These are phyloP conservation scores for Tetropium fuscum DNA, from an alignment of 2,888 invertebrate genomes.

Conservation along the genomic window DNA sequence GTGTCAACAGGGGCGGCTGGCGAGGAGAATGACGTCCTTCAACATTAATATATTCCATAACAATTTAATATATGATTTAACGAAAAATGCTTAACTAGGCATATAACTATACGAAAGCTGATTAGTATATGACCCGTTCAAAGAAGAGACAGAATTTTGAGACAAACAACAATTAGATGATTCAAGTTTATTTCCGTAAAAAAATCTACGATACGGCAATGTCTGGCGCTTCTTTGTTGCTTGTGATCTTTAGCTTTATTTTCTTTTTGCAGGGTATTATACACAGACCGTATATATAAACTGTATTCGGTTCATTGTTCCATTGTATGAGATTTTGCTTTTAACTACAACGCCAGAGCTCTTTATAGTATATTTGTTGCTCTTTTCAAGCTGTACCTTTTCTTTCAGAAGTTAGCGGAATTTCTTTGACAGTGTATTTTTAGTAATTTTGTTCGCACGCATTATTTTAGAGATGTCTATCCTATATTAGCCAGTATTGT, in stretches of 20 bases:
- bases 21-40: not conserved
- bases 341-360: not conserved
- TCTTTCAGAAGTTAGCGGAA: no score
- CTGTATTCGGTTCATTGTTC: conserved; percentile 29
- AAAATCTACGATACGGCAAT: not conserved
- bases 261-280: conserved; percentile 30
- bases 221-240: conserved; percentile 15
- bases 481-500: no score
- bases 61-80: not conserved
- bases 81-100: no score
- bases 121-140: no score
- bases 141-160: no score
- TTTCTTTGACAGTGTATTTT: not conserved
- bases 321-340: conserved; percentile 16
- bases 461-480: no score
- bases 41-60: not conserved
- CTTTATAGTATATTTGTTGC: conserved; percentile 3
- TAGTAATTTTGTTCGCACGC: conserved; percentile 8
- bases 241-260: conserved; percentile 28
- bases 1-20: conserved; percentile 27
- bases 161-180: no score
- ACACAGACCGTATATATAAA: no score
- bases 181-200: not conserved
- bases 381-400: not conserved
- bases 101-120: no score